phyloP scores from a whole-genome alignment of 2,888 invertebrate species.

The Lochmaea crataegi region DNA sequence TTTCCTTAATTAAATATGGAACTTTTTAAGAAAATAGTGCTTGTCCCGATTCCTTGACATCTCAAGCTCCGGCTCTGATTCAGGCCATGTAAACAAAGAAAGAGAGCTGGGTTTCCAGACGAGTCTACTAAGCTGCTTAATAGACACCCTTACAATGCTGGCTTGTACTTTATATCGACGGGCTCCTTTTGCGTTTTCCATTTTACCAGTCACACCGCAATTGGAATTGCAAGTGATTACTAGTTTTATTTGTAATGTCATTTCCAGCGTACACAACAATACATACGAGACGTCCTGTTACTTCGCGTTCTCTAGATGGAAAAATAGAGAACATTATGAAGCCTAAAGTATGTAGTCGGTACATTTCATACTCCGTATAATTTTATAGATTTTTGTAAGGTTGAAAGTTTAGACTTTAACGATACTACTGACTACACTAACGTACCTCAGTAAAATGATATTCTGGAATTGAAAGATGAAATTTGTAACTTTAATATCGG shows the following conservation, averaged over 20 bases:
- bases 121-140: background rate
- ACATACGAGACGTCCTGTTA: conserved; percentile 5
- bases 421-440: conserved; percentile 22
- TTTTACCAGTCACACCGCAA: conserved; percentile 4
- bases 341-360: conserved; percentile 39
- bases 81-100: no score
- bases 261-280: background rate
- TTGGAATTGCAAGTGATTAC: conserved; percentile 6
- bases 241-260: background rate
- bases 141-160: background rate
- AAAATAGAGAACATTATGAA: conserved; percentile 36
- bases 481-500: background rate
- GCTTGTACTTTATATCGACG: background rate
- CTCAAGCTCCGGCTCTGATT: no score
- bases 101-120: no score
- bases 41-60: no score
- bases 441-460: background rate
- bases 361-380: conserved; percentile 44
- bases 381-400: conserved; percentile 43
- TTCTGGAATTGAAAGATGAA: background rate
- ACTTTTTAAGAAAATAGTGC: no score
- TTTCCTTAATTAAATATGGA: no score
- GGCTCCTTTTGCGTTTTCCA: background rate
- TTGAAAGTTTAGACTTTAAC: conserved; percentile 34
- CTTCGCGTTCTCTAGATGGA: conserved; percentile 4